These are phyloP conservation scores for Tigriopus japonicus DNA, from an alignment of 1,140 invertebrate species.

Conservation along the genomic window DNA sequence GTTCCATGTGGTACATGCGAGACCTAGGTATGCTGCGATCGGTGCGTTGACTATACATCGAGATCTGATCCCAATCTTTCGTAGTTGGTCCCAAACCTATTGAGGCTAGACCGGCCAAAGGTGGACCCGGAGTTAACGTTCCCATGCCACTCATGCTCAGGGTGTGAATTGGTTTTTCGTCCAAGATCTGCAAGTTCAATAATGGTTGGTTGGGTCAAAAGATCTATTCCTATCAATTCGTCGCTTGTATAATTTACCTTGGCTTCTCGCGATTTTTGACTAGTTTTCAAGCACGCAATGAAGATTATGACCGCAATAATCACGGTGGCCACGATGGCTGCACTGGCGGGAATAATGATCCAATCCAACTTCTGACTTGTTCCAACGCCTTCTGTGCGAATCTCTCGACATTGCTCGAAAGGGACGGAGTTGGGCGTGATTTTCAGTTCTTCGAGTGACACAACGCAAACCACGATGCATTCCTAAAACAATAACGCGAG, in stretches of 20 bases:
- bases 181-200: constrained; percentile 15
- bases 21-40: constrained; percentile 59
- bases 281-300: constrained; percentile 53
- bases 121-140: constrained; percentile 37
- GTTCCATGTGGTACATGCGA: constrained; percentile 48
- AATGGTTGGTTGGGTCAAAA: too few relatives aligned
- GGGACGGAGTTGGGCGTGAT: constrained; percentile 65
- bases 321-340: constrained; percentile 75
- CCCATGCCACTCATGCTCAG: constrained; percentile 9
- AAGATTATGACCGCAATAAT: constrained; percentile 64
- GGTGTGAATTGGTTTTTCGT: constrained; percentile 20
- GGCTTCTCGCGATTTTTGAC: constrained; percentile 24
- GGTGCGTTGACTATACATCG: constrained; percentile 52
- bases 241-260: neutral
- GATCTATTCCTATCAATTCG: too few relatives aligned
- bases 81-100: constrained; percentile 14
- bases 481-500: constrained; percentile 36
- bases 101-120: constrained; percentile 36
- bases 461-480: constrained; percentile 77
- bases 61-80: constrained; percentile 76
- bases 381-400: constrained; percentile 43
- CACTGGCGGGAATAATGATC: constrained; percentile 76
- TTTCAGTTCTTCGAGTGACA: constrained; percentile 64
- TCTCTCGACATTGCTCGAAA: constrained; percentile 65
- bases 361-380: constrained; percentile 74